phyloP scores from a whole-genome alignment of 2,888 invertebrate genomes.

The Thalpophila matura region DNA sequence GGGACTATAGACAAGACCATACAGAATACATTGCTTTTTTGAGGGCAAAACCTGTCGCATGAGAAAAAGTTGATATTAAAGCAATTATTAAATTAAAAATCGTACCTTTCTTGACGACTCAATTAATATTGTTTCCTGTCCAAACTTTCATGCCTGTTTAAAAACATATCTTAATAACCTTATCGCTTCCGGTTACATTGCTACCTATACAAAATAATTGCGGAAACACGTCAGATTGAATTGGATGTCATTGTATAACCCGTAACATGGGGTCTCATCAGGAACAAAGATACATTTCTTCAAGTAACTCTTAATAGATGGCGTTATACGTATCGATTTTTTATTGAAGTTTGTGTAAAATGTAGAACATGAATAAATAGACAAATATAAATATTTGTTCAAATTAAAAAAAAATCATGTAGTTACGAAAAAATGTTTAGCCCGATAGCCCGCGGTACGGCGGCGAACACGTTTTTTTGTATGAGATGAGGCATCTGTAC shows the following conservation, averaged over 20 bases:
- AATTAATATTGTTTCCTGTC: constrained; percentile 39
- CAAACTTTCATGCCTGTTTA: constrained; percentile 26
- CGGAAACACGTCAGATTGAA: constrained; percentile 13
- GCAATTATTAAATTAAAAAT: constrained; percentile 27
- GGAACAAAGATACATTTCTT: no score
- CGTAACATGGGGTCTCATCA: no score
- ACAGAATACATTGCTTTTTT: background rate
- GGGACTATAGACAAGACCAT: background rate
- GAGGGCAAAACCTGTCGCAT: background rate
- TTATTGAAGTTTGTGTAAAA: no score
- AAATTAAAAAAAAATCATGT: no score
- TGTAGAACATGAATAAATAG: no score
- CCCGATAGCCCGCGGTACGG: no score
- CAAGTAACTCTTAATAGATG: no score
- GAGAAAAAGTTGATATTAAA: constrained; percentile 8
- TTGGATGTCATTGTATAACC: background rate
- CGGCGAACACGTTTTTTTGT: no score
- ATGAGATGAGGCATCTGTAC: no score
- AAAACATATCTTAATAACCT: constrained; percentile 29
- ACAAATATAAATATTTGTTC: no score
- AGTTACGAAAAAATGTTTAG: no score
- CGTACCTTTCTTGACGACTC: constrained; percentile 17
- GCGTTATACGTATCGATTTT: no score
- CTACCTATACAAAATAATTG: background rate
- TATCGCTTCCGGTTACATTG: constrained; percentile 33